A percentile compares a stretch with the other conserved stretches of the same genome.
Evolutionary conservation across 2,113 vertebrate species (phyloP).

Genomic region (Tragelaphus strepsiceros): DNA sequence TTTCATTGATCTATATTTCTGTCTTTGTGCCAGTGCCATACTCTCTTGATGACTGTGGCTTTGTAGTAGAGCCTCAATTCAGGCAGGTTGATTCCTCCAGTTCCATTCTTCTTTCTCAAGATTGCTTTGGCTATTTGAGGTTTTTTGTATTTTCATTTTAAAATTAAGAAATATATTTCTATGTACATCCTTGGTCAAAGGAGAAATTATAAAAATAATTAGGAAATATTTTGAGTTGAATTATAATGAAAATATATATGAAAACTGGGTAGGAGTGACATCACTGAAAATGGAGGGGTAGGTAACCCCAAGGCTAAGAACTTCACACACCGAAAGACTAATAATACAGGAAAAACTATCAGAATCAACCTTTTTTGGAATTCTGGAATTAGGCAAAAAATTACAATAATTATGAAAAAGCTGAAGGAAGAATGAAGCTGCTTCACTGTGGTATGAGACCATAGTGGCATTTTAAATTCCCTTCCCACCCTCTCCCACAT

Average conservation of each 20-base stretch:
- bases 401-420: neutral
- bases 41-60: too few relatives aligned
- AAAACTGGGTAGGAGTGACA: neutral
- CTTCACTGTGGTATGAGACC: neutral
- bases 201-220: neutral
- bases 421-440: neutral
- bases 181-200: neutral
- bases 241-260: neutral
- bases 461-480: neutral
- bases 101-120: too few relatives aligned
- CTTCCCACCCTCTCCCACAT: neutral
- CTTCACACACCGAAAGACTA: neutral
- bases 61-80: too few relatives aligned
- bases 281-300: neutral
- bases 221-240: neutral
- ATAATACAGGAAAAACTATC: neutral
- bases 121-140: too few relatives aligned
- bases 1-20: too few relatives aligned
- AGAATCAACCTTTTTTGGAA: neutral
- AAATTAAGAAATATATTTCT: neutral
- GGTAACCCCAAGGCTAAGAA: neutral
- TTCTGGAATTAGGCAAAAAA: neutral
- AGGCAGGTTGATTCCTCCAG: too few relatives aligned
- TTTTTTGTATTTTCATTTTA: neutral
- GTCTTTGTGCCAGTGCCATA: too few relatives aligned